Conservation (phyloP, 2,797 vertebrate species). For the Sphenodon punctatus region DNA sequence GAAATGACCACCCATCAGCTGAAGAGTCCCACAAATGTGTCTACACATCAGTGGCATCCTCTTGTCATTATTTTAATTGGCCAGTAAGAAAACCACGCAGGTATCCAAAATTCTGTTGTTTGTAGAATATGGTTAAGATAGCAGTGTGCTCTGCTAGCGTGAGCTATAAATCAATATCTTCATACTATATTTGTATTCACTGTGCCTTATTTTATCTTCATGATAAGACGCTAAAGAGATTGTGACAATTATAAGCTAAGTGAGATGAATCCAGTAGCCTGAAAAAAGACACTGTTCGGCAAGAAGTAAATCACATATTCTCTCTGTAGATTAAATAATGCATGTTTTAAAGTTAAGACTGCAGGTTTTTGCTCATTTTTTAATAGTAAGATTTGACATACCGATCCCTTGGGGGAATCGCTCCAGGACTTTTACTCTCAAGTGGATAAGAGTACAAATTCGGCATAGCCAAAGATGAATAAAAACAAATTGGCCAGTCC, state of each 20-base stretch:
- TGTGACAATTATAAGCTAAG: slow-evolving; percentile 33
- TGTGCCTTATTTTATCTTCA: slow-evolving; percentile 20
- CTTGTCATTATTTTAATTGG: neutral
- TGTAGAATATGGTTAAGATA: neutral
- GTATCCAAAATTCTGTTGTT: slow-evolving; percentile 8
- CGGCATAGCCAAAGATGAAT: slow-evolving; percentile 60
- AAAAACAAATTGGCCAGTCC: slow-evolving; percentile 63
- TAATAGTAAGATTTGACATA: slow-evolving; percentile 33
- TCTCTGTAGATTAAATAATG: slow-evolving; percentile 46
- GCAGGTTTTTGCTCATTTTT: slow-evolving; percentile 22
- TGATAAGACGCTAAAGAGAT: slow-evolving; percentile 3
- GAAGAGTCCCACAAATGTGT: neutral
- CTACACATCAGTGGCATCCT: neutral
- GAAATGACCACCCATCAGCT: neutral
- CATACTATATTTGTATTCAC: slow-evolving; percentile 44
- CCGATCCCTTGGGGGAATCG: slow-evolving; percentile 27
- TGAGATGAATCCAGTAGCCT: slow-evolving; percentile 39
- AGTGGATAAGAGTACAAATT: slow-evolving; percentile 67
- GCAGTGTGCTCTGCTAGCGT: neutral
- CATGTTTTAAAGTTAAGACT: slow-evolving; percentile 42
- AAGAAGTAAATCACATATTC: slow-evolving; percentile 22
- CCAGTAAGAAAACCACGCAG: neutral
- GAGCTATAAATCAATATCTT: slow-evolving; percentile 32
- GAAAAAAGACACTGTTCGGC: neutral
- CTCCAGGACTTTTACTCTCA: slow-evolving; percentile 62